phyloP scores from a whole-genome alignment of 2,797 vertebrate species.

The Pangasius djambal region DNA sequence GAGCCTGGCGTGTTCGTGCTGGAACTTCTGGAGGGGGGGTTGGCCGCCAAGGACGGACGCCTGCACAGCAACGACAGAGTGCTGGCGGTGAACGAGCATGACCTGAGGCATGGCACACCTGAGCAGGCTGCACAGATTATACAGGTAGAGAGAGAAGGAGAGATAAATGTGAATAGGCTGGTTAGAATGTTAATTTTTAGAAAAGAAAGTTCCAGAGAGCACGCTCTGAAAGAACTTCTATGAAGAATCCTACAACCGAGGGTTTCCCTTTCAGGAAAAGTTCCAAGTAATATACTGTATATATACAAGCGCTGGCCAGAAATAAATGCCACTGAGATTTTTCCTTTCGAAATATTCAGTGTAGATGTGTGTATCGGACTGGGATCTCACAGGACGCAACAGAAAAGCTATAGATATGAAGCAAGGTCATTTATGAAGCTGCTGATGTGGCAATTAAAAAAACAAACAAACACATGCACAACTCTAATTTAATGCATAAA shows the following conservation, averaged over 20 bases:
- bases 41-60: slow-evolving; percentile 92
- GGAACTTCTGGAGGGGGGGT: slow-evolving; percentile 92
- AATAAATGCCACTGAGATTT: not conserved
- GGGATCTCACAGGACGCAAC: not conserved
- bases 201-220: not conserved
- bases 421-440: not conserved
- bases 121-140: slow-evolving; percentile 98
- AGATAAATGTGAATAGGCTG: not conserved
- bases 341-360: not conserved
- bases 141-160: slow-evolving; percentile 79
- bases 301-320: not conserved
- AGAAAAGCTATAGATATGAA: not conserved
- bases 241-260: not conserved
- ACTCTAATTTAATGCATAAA: not conserved
- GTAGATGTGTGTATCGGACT: not conserved
- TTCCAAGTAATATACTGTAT: not conserved
- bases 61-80: slow-evolving; percentile 93
- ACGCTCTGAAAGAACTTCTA: not conserved
- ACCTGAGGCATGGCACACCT: slow-evolving; percentile 92
- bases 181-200: not conserved
- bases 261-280: not conserved
- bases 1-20: slow-evolving; percentile 95
- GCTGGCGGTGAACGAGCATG: slow-evolving; percentile 93
- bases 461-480: not conserved
- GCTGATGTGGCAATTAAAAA: not conserved